Base-by-base conservation (phyloP, 2,113 vertebrate genomes). In the Alosa alosa region DNA sequence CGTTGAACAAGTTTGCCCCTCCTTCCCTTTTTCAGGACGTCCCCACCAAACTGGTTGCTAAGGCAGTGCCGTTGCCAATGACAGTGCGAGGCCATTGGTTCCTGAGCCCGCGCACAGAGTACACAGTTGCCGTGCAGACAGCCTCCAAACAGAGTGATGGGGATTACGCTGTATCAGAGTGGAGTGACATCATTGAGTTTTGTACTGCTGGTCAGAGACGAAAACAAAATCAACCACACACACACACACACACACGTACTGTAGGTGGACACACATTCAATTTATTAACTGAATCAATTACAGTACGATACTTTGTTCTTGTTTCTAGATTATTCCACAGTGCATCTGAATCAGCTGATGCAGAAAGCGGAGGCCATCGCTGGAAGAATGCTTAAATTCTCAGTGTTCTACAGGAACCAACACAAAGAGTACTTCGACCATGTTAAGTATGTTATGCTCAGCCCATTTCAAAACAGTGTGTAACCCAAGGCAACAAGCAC, bases 101-200 rank as follows among this genome's bases (percentile, higher is more conserved):
- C 94, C 92, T 99, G 94, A 99, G 98, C 93, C 98, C 98, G n/a
- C 95, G 98, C 89, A 99, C 98, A 0, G 98, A 99, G 86, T 99
- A 99, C 93, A 99, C 98, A 0, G 98, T 99, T 0, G 97, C 98
- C 0, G 98, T 99, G 88, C 98, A 99, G 93, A 99, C 97, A 0
- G 98, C 98, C 1, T 97, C 97, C 0, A 99, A 98, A 90, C 98
- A 99, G 92, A 93, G 96, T 0, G 98, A 99, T 20, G 98, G 98
- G 0, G 98, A 99, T 90, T 99, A 99, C 5, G 94, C 97, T 0
- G 97, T 99, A 10, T 99, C 98, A 0, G 98, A 99, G 91, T 99
- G 98, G 98, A 99, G 98, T 17, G 97, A 99, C 91, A 99, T 99
- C 92, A 95, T 99, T 22, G 98, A 99, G 93, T 99, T 99, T 90